phyloP scores from a whole-genome alignment of 2,888 invertebrate species.

The Andrena chrysosceles region DNA sequence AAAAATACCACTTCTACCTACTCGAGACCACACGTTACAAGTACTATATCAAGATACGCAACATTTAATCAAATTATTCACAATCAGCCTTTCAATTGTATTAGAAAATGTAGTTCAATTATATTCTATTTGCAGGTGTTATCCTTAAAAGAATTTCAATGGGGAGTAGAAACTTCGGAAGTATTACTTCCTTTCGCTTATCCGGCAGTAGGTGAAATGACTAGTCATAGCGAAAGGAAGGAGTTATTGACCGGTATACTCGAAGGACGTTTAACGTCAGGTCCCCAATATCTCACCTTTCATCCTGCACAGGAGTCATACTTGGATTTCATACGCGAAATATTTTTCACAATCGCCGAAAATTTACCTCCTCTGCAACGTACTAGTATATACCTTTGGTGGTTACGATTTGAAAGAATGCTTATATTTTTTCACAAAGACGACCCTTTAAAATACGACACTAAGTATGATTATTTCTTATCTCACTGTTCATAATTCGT shows the following conservation, averaged over 20 bases:
- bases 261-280: conserved; percentile 85
- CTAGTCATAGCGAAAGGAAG: conserved; percentile 70
- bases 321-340: conserved; percentile 86
- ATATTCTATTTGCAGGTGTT: conserved; percentile 70
- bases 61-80: neutral
- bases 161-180: conserved; percentile 80
- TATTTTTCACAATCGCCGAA: conserved; percentile 86
- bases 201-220: conserved; percentile 76
- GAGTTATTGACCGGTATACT: conserved; percentile 76
- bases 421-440: conserved; percentile 85
- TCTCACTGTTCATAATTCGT: too few relatives aligned
- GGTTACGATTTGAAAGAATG: conserved; percentile 88
- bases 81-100: neutral
- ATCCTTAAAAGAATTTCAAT: conserved; percentile 73
- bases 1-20: conserved; percentile 88
- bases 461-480: conserved; percentile 60
- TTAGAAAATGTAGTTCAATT: neutral
- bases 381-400: conserved; percentile 87
- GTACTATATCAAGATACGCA: conserved; percentile 53
- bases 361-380: conserved; percentile 85
- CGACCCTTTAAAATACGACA: conserved; percentile 83
- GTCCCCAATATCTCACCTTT: conserved; percentile 87
- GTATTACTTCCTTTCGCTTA: conserved; percentile 78
- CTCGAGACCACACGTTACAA: conserved; percentile 77
- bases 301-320: conserved; percentile 88